Base-by-base conservation (phyloP, 2,888 invertebrate genomes). In the Augochlorella aurata region DNA sequence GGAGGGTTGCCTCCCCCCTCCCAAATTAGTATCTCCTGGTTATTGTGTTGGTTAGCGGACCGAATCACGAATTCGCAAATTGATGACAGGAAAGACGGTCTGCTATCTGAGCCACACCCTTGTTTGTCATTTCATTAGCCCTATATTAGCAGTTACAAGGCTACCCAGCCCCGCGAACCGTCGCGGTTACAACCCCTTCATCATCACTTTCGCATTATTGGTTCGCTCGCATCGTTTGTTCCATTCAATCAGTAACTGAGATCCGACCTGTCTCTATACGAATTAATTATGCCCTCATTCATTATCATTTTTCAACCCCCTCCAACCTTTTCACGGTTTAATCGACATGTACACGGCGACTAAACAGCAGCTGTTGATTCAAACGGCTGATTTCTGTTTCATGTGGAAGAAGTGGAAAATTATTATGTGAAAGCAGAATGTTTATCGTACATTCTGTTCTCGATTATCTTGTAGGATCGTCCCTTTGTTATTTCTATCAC, bases 1-100 rank as follows among this genome's bases (percentile, higher is more conserved):
- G n/a, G 24, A 24, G 58, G 12, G 58, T 24, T 14, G 58, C 29
- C 29, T 3, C 61, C 44, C n/a, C 38, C 16, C 0, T 9, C 38
- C 4, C 18, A 44, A 63, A 63, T 63, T 63, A 63, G 9, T 63
- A 38, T 63, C 10, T 44, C 10, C 44, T n/a, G 38, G 38, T 8
- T 63, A n/a, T n/a, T 63, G 18, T 14, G 45, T 4, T 7, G 8
- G 5, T 16, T 67, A 45, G 76, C 74, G 66, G 77, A 76, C 61
- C 72, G 80, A 89, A 90, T 90, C 88, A 84, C 82, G 85, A 86
- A 82, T 63, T 68, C 69, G 49, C 77, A 83, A 87, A 87, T 73
- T 80, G 70, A 79, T 66, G 16, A 70, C n/a, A 49, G 38, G 47
- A 50, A 29, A 65, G 58, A 49, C 29, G 47, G 66, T 38, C 18